Evolutionary conservation across 2,113 vertebrate genomes (phyloP).

Genomic region (Phainopepla nitens): DNA sequence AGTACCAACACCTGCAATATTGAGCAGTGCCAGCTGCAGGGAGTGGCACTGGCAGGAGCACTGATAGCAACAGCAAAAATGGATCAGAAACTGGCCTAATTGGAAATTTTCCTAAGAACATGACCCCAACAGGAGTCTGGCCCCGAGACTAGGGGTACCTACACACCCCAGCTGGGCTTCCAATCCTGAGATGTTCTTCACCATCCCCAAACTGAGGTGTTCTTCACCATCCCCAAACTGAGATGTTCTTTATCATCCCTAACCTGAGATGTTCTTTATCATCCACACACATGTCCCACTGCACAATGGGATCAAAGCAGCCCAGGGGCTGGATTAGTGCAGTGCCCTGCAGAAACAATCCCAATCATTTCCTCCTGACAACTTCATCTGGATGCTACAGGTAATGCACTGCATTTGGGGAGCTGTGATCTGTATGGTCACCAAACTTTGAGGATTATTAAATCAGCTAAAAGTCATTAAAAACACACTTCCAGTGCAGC

Average conservation of each 20-base stretch:
- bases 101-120: neutral
- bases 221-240: neutral
- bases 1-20: neutral
- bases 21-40: neutral
- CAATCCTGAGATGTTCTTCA: neutral
- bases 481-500: constrained; percentile 49
- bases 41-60: neutral
- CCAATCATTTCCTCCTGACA: neutral
- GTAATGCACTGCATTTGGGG: constrained; percentile 23
- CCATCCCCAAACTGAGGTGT: no score
- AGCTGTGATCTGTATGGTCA: constrained; percentile 17
- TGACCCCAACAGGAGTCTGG: neutral
- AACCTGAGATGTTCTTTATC: neutral
- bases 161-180: neutral
- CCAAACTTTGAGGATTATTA: constrained; percentile 56
- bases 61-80: neutral
- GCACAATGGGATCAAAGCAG: constrained; percentile 50
- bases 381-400: constrained; percentile 49
- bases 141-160: rapidly evolving
- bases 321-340: constrained; percentile 31
- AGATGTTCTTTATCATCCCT: neutral
- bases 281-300: neutral
- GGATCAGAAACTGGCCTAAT: neutral
- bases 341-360: constrained; percentile 27
- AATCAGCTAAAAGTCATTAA: constrained; percentile 55